Conservation (phyloP, 2,113 vertebrate species). For the Eira barbara region DNA sequence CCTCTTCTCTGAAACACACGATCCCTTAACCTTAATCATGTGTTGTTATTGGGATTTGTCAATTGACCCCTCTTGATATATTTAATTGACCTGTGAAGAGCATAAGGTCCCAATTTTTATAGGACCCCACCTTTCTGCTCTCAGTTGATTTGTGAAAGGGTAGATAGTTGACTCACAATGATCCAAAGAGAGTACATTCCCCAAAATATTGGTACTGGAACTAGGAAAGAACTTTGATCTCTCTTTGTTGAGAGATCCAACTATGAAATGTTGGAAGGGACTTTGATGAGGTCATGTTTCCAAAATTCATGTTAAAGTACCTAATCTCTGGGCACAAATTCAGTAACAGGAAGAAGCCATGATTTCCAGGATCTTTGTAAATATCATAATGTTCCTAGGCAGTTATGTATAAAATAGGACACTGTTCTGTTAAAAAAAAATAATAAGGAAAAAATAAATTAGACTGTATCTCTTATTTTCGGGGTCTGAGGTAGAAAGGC, state of each 20-base stretch:
- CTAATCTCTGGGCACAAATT: background rate
- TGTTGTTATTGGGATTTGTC: background rate
- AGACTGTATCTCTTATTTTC: background rate
- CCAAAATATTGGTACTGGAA: background rate
- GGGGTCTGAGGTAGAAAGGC: background rate
- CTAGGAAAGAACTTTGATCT: background rate
- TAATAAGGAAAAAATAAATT: background rate
- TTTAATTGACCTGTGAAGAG: background rate
- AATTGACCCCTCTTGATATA: background rate
- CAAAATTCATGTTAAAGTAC: background rate
- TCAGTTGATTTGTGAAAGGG: background rate
- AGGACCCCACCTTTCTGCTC: background rate
- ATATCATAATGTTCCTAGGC: background rate
- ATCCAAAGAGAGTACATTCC: background rate
- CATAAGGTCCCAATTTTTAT: background rate
- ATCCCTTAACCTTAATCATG: background rate
- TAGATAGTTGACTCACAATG: background rate
- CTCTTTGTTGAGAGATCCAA: background rate
- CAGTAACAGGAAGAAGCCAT: background rate
- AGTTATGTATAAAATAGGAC: background rate
- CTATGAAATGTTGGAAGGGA: background rate
- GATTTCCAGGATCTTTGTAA: background rate
- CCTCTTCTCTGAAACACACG: background rate
- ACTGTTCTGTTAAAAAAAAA: background rate
- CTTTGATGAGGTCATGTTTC: background rate